Evolutionary conservation across 2,113 vertebrate genomes (phyloP).

Genomic region (Hippolais icterina): DNA sequence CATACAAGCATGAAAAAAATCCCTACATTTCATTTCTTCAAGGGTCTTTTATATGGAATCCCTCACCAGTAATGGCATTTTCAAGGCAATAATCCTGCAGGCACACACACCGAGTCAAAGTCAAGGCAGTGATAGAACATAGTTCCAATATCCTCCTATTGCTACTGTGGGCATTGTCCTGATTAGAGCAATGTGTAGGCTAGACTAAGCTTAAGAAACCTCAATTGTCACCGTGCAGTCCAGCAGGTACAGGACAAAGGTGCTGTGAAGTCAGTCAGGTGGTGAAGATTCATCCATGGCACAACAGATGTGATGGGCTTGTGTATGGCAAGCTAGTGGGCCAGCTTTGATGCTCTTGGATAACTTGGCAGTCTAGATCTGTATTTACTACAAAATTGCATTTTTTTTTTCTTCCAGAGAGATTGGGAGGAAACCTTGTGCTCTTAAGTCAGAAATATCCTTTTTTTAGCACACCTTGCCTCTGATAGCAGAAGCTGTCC

Average conservation of each 20-base stretch:
- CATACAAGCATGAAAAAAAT: neutral
- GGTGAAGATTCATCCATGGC: neutral
- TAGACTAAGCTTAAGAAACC: neutral
- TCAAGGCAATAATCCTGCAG: neutral
- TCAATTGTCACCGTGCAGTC: neutral
- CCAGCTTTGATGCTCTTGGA: neutral
- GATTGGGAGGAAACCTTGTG: neutral
- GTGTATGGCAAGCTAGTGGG: neutral
- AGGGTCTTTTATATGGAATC: neutral
- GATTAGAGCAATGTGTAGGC: fast-evolving
- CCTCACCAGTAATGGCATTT: neutral
- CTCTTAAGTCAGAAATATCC: neutral
- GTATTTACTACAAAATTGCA: neutral
- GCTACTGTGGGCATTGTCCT: fast-evolving
- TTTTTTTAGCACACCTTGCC: neutral
- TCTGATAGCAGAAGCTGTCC: neutral
- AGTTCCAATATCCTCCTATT: neutral
- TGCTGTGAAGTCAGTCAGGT: neutral
- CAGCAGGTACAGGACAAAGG: neutral
- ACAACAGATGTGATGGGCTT: neutral
- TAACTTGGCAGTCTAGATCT: neutral
- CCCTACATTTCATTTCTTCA: neutral
- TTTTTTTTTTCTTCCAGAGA: neutral
- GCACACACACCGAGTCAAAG: neutral
- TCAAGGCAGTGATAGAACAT: neutral